Conservation (phyloP, 1,140 invertebrate species). For the Eriosoma lanigerum region DNA sequence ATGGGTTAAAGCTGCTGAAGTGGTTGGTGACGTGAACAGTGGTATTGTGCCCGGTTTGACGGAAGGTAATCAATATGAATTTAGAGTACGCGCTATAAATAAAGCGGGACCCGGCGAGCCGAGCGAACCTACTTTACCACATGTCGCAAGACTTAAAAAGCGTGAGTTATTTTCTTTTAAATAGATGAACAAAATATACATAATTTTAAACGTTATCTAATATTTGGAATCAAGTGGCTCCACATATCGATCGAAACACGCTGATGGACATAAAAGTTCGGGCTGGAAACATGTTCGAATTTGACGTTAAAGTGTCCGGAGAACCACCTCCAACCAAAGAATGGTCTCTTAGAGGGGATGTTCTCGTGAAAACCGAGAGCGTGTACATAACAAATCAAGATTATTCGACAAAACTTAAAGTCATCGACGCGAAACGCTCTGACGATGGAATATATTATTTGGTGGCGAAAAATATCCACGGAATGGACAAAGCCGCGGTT, state of each 20-base stretch:
- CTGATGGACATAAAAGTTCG: conserved; percentile 89
- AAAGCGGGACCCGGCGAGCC: conserved; percentile 91
- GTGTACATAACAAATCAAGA: conserved; percentile 78
- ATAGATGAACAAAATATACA: not conserved
- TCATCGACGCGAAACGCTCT: conserved; percentile 82
- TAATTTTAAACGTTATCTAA: not conserved
- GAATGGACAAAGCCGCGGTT: conserved; percentile 82
- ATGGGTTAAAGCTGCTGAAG: conserved; percentile 85
- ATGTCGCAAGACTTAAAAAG: conserved; percentile 89
- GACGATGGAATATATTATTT: conserved; percentile 90
- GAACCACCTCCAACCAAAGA: conserved; percentile 92
- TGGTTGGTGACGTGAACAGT: conserved; percentile 78
- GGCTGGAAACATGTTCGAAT: conserved; percentile 89
- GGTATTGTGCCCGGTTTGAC: conserved; percentile 84
- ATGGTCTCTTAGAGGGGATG: conserved; percentile 84
- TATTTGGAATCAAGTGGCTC: conserved; percentile 66
- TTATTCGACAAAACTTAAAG: conserved; percentile 83
- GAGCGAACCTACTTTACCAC: conserved; percentile 83
- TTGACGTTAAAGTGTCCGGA: conserved; percentile 90
- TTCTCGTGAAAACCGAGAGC: conserved; percentile 76
- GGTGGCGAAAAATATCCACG: conserved; percentile 88
- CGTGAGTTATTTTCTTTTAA: conserved; percentile 62
- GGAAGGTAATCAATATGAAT: conserved; percentile 90
- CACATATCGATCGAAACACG: conserved; percentile 91
- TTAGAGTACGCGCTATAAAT: conserved; percentile 90